These are phyloP conservation scores for Adelosebastes latens DNA, from an alignment of 2,797 vertebrate genomes.

Conservation along the genomic window DNA sequence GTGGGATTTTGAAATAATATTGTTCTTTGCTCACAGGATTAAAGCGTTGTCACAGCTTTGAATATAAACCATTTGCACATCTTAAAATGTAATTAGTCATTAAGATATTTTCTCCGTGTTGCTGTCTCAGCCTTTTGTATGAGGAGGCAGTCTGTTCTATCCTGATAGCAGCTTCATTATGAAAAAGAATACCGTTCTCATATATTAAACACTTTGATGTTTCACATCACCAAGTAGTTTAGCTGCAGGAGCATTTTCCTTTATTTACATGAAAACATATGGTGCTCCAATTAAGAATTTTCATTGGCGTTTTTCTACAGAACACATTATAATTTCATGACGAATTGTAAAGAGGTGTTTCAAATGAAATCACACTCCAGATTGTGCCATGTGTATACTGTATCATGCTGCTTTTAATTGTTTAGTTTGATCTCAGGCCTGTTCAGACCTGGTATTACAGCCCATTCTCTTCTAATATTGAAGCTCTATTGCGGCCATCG, in stretches of 20 bases:
- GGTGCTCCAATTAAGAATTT: conserved; percentile 24
- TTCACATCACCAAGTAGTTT: conserved; percentile 31
- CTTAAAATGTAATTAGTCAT: conserved; percentile 76
- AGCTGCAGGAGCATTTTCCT: conserved; percentile 38
- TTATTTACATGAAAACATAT: conserved; percentile 53
- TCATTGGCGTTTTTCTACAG: neutral
- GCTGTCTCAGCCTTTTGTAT: conserved; percentile 57
- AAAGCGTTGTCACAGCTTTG: conserved; percentile 61
- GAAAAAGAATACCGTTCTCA: conserved; percentile 30
- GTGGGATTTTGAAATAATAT: conserved; percentile 51
- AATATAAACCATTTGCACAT: conserved; percentile 70
- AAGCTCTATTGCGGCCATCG: too few relatives aligned
- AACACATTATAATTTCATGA: neutral
- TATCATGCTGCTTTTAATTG: neutral
- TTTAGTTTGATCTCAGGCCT: neutral
- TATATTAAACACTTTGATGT: conserved; percentile 70
- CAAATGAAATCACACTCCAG: neutral
- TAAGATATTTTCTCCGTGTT: conserved; percentile 66
- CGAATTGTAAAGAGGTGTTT: neutral
- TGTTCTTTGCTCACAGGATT: conserved; percentile 66
- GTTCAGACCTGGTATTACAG: neutral
- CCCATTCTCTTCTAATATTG: too few relatives aligned
- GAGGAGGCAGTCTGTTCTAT: conserved; percentile 61
- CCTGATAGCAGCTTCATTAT: conserved; percentile 71
- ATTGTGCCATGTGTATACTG: neutral